Base-by-base conservation (phyloP, 1,140 invertebrate genomes). In the Zaprionus ghesquierei region DNA sequence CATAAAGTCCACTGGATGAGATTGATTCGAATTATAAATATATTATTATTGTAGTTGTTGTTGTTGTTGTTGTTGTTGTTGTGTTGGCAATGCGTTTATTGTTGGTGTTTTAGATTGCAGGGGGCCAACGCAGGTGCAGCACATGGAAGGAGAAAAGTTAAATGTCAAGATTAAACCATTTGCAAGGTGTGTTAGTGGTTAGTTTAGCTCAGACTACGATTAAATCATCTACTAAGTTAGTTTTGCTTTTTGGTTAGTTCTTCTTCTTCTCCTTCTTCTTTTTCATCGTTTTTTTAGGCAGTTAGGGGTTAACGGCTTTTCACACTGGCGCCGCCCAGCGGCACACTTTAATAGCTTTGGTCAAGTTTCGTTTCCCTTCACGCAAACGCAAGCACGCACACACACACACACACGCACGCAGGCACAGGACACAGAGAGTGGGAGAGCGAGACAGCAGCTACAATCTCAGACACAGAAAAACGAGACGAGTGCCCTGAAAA, bases 101-200 rank as follows among this genome's bases (percentile, higher is more conserved):
- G 65, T 77, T 75, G 59, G 29, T n/a, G n/a, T n/a, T 44, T 69
- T 65, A 33, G 65, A 27, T 62, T 64, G 60, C n/a, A 29, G 31
- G 55, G 49, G 66, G 69, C 78, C 82, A 82, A 87, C 82, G 72
- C 75, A 82, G 69, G 41, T 72, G 75, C 23, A 79, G 71, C 79
- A 85, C 66, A 86, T 86, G 75, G 38, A 86, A 86, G 35, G 66
- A 60, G 44, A 68, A 79, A 69, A 81, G 79, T 79, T 76, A 78
- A 79, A 82, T 86, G 82, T 86, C 82, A 86, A 87, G 82, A 86
- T 86, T 86, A 86, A 86, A 86, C 79, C 75, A 86, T 86, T 86
- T 87, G 82, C 69, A 69, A 53, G 69, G 38, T 76, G 68, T 81
- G 82, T 86, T 86, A 86, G 82, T 82, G n/a, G n/a, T n/a, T n/a